phyloP scores from a whole-genome alignment of 1,140 invertebrate genomes.

The Magallana angulata region DNA sequence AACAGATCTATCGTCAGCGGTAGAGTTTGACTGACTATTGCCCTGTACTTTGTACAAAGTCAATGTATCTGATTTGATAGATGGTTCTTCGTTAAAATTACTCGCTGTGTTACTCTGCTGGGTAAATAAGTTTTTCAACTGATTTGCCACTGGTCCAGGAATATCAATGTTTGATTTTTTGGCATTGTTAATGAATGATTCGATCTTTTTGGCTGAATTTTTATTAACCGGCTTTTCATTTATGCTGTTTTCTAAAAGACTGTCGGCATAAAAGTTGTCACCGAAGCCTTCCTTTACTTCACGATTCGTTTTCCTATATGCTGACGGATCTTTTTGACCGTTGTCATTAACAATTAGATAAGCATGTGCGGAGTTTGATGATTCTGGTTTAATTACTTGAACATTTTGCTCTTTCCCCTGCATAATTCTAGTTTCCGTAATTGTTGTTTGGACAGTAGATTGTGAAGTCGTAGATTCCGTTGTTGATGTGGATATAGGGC shows the following conservation, averaged over 20 bases:
- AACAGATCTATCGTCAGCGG: background rate
- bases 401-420: background rate
- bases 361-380: background rate
- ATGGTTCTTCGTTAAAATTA: background rate
- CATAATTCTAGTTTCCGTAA: background rate
- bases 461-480: background rate
- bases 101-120: background rate
- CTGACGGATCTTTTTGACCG: background rate
- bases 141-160: background rate
- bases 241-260: background rate
- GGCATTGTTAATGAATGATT: background rate
- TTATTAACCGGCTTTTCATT: constrained; percentile 1
- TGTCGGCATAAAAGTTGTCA: background rate
- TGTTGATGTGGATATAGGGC: background rate
- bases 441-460: background rate
- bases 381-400: background rate
- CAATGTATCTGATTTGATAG: background rate
- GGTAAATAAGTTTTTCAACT: background rate
- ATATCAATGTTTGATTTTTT: background rate
- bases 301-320: background rate
- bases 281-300: background rate
- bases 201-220: background rate
- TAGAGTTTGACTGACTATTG: background rate
- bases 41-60: background rate
- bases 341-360: constrained; percentile 4